phyloP scores from a whole-genome alignment of 2,797 vertebrate genomes.

The Otolemur crassicaudatus region DNA sequence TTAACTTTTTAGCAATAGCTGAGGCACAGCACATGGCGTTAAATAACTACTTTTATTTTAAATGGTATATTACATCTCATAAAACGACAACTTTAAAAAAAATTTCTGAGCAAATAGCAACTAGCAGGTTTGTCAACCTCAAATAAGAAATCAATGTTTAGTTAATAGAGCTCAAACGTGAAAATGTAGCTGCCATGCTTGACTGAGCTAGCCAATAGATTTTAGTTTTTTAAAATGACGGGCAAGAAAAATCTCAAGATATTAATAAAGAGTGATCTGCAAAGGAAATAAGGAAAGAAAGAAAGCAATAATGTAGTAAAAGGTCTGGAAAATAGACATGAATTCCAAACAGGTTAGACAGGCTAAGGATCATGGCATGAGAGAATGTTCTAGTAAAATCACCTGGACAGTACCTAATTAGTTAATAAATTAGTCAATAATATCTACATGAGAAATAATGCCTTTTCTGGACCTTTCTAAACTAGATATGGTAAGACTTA shows the following conservation, averaged over 20 bases:
- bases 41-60: slow-evolving; percentile 10
- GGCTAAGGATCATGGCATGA: background rate
- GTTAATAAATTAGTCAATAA: background rate
- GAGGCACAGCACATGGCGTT: background rate
- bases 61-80: background rate
- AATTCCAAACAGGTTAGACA: background rate
- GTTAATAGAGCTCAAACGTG: slow-evolving; percentile 3
- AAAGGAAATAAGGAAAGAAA: background rate
- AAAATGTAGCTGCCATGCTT: background rate
- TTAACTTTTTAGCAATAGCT: slow-evolving; percentile 28
- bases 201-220: background rate
- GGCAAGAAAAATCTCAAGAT: slow-evolving; percentile 15
- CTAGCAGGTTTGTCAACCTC: background rate
- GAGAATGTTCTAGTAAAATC: background rate
- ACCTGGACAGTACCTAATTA: background rate
- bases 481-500: background rate
- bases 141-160: slow-evolving; percentile 11
- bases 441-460: background rate
- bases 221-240: background rate
- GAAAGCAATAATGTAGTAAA: background rate
- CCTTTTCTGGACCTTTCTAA: background rate
- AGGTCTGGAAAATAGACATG: background rate
- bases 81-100: background rate
- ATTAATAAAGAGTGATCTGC: background rate
- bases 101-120: slow-evolving; percentile 37